Base-by-base conservation (phyloP, 1,140 invertebrate genomes). In the Himalopsyche phryganea region DNA sequence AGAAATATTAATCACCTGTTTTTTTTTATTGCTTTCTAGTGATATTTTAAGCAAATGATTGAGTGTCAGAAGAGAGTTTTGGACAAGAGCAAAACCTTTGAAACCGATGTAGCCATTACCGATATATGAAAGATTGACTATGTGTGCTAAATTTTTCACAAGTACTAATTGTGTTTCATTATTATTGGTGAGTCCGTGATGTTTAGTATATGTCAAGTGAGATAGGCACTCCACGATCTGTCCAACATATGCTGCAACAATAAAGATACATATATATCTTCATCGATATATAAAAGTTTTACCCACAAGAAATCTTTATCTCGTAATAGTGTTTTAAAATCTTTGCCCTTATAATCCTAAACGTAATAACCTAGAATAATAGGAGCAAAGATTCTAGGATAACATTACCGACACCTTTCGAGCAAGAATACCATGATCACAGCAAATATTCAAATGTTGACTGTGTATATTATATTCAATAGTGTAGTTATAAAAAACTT, bases 401-500 rank as follows among this genome's bases (percentile, higher is more conserved):
- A n/a, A n/a, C n/a, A n/a, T n/a, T n/a, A n/a, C n/a, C n/a, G n/a
- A n/a, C n/a, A n/a, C n/a, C n/a, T n/a, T n/a, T n/a, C n/a, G n/a
- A n/a, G n/a, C n/a, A n/a, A n/a, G n/a, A n/a, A n/a, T n/a, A n/a
- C n/a, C n/a, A n/a, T n/a, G n/a, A n/a, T n/a, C n/a, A n/a, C n/a
- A n/a, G n/a, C n/a, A n/a, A n/a, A n/a, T n/a, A n/a, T n/a, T n/a
- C n/a, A n/a, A n/a, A n/a, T n/a, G n/a, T n/a, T n/a, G n/a, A n/a
- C n/a, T n/a, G n/a, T n/a, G n/a, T n/a, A n/a, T n/a, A n/a, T n/a
- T n/a, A n/a, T n/a, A n/a, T n/a, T n/a, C n/a, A n/a, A n/a, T n/a
- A n/a, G n/a, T n/a, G n/a, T n/a, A n/a, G n/a, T n/a, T n/a, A 40
- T 40, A 40, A 17, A 17, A 45, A 63, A 67, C 69, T 69, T 65